These are phyloP conservation scores for Eristalinus sepulchralis DNA, from an alignment of 2,888 invertebrate species.

Conservation along the genomic window DNA sequence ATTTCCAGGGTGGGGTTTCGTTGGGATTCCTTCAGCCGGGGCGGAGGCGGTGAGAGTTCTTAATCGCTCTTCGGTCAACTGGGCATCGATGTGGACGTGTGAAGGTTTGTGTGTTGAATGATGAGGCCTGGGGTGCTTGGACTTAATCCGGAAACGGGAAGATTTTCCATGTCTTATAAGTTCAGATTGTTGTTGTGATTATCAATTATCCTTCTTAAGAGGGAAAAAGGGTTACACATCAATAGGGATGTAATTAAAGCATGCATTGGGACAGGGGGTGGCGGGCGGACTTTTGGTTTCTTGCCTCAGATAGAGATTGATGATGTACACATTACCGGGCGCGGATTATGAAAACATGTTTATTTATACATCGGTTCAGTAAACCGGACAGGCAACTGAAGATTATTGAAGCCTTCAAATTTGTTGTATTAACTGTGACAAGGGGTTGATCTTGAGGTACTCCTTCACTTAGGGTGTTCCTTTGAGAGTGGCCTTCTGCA, in stretches of 20 bases:
- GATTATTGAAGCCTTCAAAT: too few relatives aligned
- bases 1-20: slow-evolving; percentile 54
- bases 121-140: slow-evolving; percentile 2
- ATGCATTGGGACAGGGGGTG: neutral
- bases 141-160: slow-evolving; percentile 66
- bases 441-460: too few relatives aligned
- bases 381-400: neutral
- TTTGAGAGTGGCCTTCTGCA: too few relatives aligned
- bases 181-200: slow-evolving; percentile 39
- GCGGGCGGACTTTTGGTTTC: neutral
- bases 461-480: too few relatives aligned
- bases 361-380: neutral
- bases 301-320: neutral
- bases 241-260: slow-evolving; percentile 9
- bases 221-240: slow-evolving; percentile 39
- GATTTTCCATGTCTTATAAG: slow-evolving; percentile 53
- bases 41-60: slow-evolving; percentile 32
- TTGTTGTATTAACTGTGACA: too few relatives aligned
- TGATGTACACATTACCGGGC: neutral
- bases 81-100: slow-evolving; percentile 23
- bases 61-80: slow-evolving; percentile 69
- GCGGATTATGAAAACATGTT: neutral
- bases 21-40: slow-evolving; percentile 15
- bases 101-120: neutral
- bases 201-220: slow-evolving; percentile 57